phyloP scores from a whole-genome alignment of 1,140 invertebrate genomes.

The Drosophila nasuta region DNA sequence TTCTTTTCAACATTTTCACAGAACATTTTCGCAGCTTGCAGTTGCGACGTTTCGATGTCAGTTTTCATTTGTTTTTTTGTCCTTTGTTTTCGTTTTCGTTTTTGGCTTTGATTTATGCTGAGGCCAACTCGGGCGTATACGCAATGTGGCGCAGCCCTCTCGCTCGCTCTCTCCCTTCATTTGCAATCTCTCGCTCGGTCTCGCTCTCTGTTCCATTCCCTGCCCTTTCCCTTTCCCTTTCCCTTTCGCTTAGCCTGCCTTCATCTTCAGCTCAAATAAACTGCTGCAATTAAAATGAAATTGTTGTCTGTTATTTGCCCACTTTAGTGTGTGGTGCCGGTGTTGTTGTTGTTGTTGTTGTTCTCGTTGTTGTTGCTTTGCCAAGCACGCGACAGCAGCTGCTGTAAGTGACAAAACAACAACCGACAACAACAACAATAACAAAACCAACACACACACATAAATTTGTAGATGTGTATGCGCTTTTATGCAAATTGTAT shows the following conservation, averaged over 20 bases:
- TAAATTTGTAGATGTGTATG: neutral
- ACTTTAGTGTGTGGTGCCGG: neutral
- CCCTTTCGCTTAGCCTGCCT: no score
- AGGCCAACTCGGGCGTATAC: constrained; percentile 51
- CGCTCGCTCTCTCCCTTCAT: neutral
- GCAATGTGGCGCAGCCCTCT: constrained; percentile 19
- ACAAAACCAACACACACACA: constrained; percentile 3
- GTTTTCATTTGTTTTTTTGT: constrained; percentile 5
- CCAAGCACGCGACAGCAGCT: constrained; percentile 57
- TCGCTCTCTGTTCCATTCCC: neutral
- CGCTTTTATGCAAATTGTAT: constrained; percentile 33
- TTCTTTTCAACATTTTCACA: constrained; percentile 10
- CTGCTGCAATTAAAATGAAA: constrained; percentile 76
- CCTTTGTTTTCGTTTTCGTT: constrained; percentile 28
- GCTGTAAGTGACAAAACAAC: constrained; percentile 52
- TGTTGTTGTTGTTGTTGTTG: neutral
- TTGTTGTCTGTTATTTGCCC: constrained; percentile 60
- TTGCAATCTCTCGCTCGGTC: neutral
- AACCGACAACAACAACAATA: constrained; percentile 37
- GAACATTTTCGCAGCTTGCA: constrained; percentile 24
- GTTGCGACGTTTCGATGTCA: constrained; percentile 24
- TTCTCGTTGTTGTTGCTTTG: constrained; percentile 30
- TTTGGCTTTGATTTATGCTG: constrained; percentile 54
- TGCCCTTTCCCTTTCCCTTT: no score
- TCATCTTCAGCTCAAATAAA: constrained; percentile 31